Evolutionary conservation across 2,113 vertebrate genomes (phyloP), one percentile per base, ranked within the genome.

Genomic region (Noctilio leporinus): DNA sequence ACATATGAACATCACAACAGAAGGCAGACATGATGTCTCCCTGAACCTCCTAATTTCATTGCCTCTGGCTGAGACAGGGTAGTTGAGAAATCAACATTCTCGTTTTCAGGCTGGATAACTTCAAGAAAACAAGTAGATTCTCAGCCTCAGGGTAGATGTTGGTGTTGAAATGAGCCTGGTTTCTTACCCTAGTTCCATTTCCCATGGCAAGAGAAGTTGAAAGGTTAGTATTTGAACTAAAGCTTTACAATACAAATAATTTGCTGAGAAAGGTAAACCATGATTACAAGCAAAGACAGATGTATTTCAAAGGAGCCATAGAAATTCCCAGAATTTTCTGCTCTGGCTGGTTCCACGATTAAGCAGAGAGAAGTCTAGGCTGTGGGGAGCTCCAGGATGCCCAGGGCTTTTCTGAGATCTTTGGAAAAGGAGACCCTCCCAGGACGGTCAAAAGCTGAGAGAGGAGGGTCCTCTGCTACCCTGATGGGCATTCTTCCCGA

Each of bases 181-280:
- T 85, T n/a, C 45, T 53, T 24, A 94, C 45, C 4, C 22, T 35
- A 45, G 59, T 33, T 15, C 40, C 64, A 33, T n/a, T 67, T 35
- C 69, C 70, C 75, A 43, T 77, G 83, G 22, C 22, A 17, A 87
- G 62, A 83, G 43, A 77, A 85, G 45, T 83, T 28, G 73, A 83
- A 95, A 95, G 40, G 28, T 35, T 47, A 82, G 30, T 7, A n/a
- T 92, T 82, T 30, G 86, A 91, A 77, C 24, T 87, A 86, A 89
- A 95, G 85, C 40, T 95, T 97, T 90, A 92, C 45, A 96, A 95
- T 92, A 92, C 49, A 96, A 96, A 93, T 77, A 93, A 51, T 96
- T 89, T 14, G 0, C 62, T 78, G 59, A 86, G 57, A 96, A 93
- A 89, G 35, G 0, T 14, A 49, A 95, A 85, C 17, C 19, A 64